phyloP scores from a whole-genome alignment of 2,797 vertebrate species.

The Oreochromis grahami region DNA sequence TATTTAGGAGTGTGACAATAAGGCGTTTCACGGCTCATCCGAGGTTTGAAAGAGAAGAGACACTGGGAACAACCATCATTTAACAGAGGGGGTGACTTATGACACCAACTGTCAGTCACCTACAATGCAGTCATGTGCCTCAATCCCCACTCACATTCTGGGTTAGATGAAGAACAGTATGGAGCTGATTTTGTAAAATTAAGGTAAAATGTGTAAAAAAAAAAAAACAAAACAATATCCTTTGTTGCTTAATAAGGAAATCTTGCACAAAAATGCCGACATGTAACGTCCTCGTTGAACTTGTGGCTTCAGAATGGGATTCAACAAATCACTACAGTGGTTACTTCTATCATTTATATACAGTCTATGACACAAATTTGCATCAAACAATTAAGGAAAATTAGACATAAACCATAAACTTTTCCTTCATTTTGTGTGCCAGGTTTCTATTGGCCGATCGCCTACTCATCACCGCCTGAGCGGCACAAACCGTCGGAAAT shows the following conservation, averaged over 20 bases:
- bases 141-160: not conserved
- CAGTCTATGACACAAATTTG: accelerated
- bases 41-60: not conserved
- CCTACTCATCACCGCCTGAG: not conserved
- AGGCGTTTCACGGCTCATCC: not conserved
- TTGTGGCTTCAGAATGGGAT: accelerated
- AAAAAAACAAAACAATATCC: accelerated
- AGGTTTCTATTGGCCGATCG: not conserved
- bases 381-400: not conserved
- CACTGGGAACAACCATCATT: not conserved
- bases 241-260: not conserved
- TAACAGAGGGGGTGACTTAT: not conserved
- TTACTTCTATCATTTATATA: not conserved
- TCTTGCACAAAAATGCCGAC: accelerated
- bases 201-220: not conserved
- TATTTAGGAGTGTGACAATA: not conserved
- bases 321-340: not conserved
- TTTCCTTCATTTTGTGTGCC: not conserved
- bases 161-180: not conserved
- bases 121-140: not conserved
- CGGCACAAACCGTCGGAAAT: accelerated
- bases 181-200: not conserved
- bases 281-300: accelerated
- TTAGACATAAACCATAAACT: not conserved
- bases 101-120: not conserved